Conservation (phyloP, 2,113 vertebrate genomes). For the Dolichallabes microphthalmus region DNA sequence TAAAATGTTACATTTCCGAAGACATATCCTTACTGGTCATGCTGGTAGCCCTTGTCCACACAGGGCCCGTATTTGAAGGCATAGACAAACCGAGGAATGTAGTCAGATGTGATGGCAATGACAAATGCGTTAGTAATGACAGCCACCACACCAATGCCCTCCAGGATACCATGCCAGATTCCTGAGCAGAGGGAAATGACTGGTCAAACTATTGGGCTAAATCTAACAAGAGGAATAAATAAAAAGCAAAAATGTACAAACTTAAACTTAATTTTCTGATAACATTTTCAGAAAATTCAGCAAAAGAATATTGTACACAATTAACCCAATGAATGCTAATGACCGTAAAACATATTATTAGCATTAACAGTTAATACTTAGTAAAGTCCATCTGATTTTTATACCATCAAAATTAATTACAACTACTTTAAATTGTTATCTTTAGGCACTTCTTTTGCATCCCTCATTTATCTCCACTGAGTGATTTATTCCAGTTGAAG, state of each 20-base stretch:
- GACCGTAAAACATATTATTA: background rate
- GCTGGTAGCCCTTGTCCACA: constrained; percentile 79
- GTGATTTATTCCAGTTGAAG: background rate
- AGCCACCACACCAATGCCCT: constrained; percentile 94
- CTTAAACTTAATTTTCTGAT: no score
- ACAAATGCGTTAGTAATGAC: constrained; percentile 99
- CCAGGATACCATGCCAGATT: constrained; percentile 97
- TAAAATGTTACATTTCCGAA: background rate
- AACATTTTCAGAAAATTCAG: background rate
- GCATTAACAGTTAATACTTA: background rate
- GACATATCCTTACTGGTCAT: constrained; percentile 77
- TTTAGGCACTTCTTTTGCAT: background rate
- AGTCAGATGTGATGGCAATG: constrained; percentile 98
- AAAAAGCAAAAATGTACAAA: background rate
- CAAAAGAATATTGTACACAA: background rate
- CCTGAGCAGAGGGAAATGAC: constrained; percentile 65
- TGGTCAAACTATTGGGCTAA: background rate
- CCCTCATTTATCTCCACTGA: background rate
- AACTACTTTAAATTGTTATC: background rate
- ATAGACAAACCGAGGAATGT: constrained; percentile 97
- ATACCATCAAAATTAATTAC: background rate
- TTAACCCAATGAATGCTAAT: background rate
- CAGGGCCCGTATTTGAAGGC: constrained; percentile 97
- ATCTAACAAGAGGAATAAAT: background rate
- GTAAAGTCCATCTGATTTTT: background rate